phyloP scores from a whole-genome alignment of 2,888 invertebrate genomes.

The Onchidella celtica region DNA sequence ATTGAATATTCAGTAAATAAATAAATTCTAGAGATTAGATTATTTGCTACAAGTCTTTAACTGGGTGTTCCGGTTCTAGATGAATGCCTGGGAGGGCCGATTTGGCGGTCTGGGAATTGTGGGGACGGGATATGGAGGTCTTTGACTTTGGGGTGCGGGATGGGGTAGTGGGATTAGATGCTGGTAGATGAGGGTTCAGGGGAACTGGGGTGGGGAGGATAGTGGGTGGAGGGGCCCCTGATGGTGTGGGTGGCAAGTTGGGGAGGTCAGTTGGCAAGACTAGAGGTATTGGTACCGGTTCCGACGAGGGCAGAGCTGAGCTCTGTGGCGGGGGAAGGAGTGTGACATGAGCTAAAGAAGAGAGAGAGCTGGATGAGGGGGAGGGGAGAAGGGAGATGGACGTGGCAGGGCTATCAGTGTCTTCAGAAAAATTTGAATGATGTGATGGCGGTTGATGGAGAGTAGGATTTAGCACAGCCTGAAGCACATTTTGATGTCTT shows the following conservation, averaged over 20 bases:
- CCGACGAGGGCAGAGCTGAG: background rate
- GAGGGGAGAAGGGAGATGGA: slow-evolving; percentile 38
- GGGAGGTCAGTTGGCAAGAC: slow-evolving; percentile 23
- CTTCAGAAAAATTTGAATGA: slow-evolving; percentile 9
- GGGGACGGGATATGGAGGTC: slow-evolving; percentile 15
- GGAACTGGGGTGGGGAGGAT: background rate
- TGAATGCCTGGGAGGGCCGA: slow-evolving; percentile 35
- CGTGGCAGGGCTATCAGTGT: background rate
- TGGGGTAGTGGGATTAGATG: slow-evolving; percentile 21
- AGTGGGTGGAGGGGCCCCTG: slow-evolving; percentile 31
- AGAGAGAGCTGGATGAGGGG: slow-evolving; percentile 14
- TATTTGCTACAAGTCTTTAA: slow-evolving; percentile 49
- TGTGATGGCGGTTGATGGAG: slow-evolving; percentile 39
- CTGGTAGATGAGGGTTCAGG: slow-evolving; percentile 6
- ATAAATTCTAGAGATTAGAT: background rate
- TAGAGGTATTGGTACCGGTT: slow-evolving; percentile 21
- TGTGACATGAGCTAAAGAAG: slow-evolving; percentile 23
- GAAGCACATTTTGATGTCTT: slow-evolving; percentile 40
- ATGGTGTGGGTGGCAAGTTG: slow-evolving; percentile 31
- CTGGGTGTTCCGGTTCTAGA: slow-evolving; percentile 37
- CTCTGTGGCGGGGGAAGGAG: slow-evolving; percentile 26
- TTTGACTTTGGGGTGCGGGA: slow-evolving; percentile 28
- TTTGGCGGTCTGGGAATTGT: background rate
- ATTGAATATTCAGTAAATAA: background rate
- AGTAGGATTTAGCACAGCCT: slow-evolving; percentile 42